Conservation (phyloP, 2,888 invertebrate species). For the Lepidochrysops patricia region DNA sequence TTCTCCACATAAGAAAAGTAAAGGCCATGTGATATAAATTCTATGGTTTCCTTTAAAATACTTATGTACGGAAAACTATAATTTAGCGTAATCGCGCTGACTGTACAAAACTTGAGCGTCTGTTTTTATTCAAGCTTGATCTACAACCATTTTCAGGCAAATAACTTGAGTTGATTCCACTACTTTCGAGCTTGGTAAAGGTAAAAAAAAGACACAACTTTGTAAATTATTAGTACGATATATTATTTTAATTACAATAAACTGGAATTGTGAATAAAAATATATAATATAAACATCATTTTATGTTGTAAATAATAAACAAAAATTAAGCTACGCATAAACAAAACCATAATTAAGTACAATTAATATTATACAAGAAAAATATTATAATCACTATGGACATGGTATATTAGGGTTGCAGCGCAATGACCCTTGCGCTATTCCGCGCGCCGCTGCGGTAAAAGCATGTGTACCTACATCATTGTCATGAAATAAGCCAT, state of each 20-base stretch:
- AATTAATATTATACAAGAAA: not conserved
- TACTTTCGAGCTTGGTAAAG: no score
- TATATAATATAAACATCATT: slow-evolving; percentile 23
- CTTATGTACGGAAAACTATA: no score
- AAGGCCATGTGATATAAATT: no score
- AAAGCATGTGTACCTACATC: not conserved
- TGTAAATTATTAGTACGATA: slow-evolving; percentile 26
- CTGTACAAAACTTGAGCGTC: no score
- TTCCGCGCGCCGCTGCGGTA: no score
- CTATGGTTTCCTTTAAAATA: no score
- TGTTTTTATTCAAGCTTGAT: no score
- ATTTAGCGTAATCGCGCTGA: no score
- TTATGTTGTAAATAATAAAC: slow-evolving; percentile 18
- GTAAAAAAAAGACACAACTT: not conserved
- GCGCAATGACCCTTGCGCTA: not conserved
- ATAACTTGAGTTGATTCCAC: no score
- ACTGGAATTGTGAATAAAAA: slow-evolving; percentile 24
- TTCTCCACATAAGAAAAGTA: no score
- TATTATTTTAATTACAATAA: slow-evolving; percentile 27
- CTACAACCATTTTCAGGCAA: no score
- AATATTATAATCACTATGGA: not conserved
- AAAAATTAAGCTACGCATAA: slow-evolving; percentile 24
- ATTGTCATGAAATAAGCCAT: not conserved
- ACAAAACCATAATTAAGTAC: slow-evolving; percentile 18
- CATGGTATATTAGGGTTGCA: not conserved